phyloP scores from a whole-genome alignment of 2,888 invertebrate genomes.

The Drosophila pegasa region DNA sequence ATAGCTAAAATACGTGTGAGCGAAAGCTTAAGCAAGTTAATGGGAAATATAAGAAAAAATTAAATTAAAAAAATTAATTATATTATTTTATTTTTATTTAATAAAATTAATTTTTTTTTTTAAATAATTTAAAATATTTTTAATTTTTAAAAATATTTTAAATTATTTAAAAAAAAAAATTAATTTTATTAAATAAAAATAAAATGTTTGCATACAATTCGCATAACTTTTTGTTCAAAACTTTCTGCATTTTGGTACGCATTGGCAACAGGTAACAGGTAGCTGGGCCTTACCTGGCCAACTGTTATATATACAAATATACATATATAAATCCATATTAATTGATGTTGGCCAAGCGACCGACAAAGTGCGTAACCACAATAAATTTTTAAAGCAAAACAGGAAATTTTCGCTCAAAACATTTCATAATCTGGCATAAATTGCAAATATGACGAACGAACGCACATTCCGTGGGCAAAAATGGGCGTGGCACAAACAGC shows the following conservation, averaged over 20 bases:
- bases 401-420: constrained; percentile 59
- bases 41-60: neutral
- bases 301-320: constrained; percentile 13
- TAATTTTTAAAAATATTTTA: neutral
- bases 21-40: rapidly evolving
- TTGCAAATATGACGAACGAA: constrained; percentile 55
- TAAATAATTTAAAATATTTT: too few species aligned
- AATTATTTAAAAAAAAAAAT: neutral
- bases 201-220: neutral
- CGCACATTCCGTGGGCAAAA: neutral
- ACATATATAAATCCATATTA: constrained; percentile 56
- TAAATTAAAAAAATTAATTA: neutral
- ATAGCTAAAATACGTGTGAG: neutral
- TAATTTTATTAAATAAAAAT: neutral
- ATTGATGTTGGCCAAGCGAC: constrained; percentile 57
- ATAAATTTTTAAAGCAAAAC: constrained; percentile 56
- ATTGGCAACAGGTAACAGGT: constrained; percentile 3
- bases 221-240: neutral
- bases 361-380: constrained; percentile 64
- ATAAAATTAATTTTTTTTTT: neutral
- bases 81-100: neutral
- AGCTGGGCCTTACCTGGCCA: constrained; percentile 13
- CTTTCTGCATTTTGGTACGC: neutral
- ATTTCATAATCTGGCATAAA: constrained; percentile 72
- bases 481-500: constrained; percentile 31